Conservation (phyloP, 1,140 invertebrate genomes). For the Listronotus oregonensis region DNA sequence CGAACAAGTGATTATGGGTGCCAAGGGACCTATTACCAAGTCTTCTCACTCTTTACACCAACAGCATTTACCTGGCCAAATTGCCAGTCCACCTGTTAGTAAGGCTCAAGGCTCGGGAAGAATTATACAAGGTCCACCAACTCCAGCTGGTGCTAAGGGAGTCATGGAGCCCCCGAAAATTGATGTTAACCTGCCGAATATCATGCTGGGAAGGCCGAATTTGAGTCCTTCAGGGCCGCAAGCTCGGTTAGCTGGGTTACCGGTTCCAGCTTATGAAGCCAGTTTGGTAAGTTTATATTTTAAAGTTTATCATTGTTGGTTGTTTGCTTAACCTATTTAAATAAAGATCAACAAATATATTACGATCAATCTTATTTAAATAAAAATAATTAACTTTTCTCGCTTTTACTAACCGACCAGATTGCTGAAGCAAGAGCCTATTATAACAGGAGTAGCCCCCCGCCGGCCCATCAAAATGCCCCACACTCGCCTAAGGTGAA, state of each 20-base stretch:
- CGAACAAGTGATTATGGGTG: slow-evolving; percentile 33
- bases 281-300: slow-evolving; percentile 68
- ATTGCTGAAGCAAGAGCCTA: slow-evolving; percentile 56
- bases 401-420: slow-evolving; percentile 53
- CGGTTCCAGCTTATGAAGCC: slow-evolving; percentile 66
- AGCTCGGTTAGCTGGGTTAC: slow-evolving; percentile 61
- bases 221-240: slow-evolving; percentile 63
- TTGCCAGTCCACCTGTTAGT: slow-evolving; percentile 62
- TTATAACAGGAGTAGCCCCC: slow-evolving; percentile 65
- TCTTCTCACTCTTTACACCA: slow-evolving; percentile 49
- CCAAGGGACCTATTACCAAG: slow-evolving; percentile 24
- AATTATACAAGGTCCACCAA: slow-evolving; percentile 33
- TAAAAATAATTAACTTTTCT: too few relatives aligned
- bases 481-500: slow-evolving; percentile 72
- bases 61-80: slow-evolving; percentile 58
- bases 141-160: slow-evolving; percentile 46
- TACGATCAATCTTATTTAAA: neutral
- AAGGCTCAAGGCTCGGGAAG: slow-evolving; percentile 54
- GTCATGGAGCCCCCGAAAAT: slow-evolving; percentile 62
- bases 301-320: slow-evolving; percentile 9
- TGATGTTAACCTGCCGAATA: slow-evolving; percentile 59
- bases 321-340: neutral
- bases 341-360: neutral
- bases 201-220: slow-evolving; percentile 65
- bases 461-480: slow-evolving; percentile 81